Base-by-base conservation (phyloP, 1,140 invertebrate species). In the Papilio aristodemus region DNA sequence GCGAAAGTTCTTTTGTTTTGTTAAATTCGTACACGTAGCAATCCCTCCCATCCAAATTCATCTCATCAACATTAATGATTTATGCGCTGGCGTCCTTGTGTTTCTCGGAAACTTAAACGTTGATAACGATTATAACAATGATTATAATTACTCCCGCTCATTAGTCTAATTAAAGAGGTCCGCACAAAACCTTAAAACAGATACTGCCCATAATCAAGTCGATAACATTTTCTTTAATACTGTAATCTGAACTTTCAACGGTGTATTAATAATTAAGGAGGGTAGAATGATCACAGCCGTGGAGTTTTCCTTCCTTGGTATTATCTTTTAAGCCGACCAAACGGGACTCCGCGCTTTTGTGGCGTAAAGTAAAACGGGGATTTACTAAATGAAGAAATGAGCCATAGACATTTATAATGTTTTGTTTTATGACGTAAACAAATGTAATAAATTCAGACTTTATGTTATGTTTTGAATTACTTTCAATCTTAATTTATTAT, bases 191-290 rank as follows among this genome's bases (percentile, higher is more conserved):
- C 43, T 43, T 69, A 41, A 54, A 69, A 59, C 43, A 32, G 14
- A 27, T 25, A 66, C 50, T 69, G 70, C 62, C 71, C 66, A 62
- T 39, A 68, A 74, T 74, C 64, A 71, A 72, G 64, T 71, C 72
- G 32, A 72, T 71, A 73, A 72, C 69, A 63, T 69, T 78, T 77
- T 72, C 69, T 71, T 71, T 79, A 75, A 77, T 74, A 78, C 76
- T 73, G 62, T 84, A 81, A 84, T 84, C 79, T 78, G 50, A 66
- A 70, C 72, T 78, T 73, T 82, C 71, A 71, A 74, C 73, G 81
- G 76, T 71, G 79, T 83, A 81, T 84, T 84, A 80, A 84, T 84
- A 83, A 81, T 84, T 84, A 80, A 79, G 72, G 71, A 79, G 78
- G 79, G 81, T 68, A 66, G 73, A 80, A 80, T 77, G 57, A 78